Base-by-base conservation (phyloP, 2,797 vertebrate genomes). In the Hafferia zeledoni region DNA sequence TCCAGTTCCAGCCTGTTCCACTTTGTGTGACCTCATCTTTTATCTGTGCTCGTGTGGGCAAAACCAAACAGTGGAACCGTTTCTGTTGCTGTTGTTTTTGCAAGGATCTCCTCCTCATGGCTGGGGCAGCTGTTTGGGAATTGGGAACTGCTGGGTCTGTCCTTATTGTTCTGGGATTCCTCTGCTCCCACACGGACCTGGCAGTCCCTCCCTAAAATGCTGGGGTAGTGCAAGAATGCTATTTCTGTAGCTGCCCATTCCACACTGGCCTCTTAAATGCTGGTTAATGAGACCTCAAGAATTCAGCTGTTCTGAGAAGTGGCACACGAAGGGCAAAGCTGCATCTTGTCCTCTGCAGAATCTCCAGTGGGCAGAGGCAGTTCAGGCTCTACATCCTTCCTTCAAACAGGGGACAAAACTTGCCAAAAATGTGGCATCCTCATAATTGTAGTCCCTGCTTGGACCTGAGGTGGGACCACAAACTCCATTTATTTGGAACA, bases 241-340 rank as follows among this genome's bases (percentile, higher is more conserved):
- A 95, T 97, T 96, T 94, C 91, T 95, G 94, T 71, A 94, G 63
- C 79, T 92, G 10, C 65, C 70, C 31, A 13, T 85, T 92, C 94
- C 93, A 79, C 64, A 13, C 23, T 83, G 87, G 94, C 28, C 64
- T 93, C 79, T 89, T 96, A 95, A 96, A 64, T 74, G 81, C 64
- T 92, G 74, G 95, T 96, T 95, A 84, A 97, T 95, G 87, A 94
- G 86, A 93, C 95, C 94, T 96, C 97, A 96, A 96, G 74, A 60
- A 96, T 96, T 88, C 70, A 46, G 91, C 91, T 94, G 82, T 87
- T 90, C 83, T 93, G 91, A 83, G 94, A 94, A 96, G 70, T 27
- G 64, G 84, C 53, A 84, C 0, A 4, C 80, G 50, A 57, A 69
- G 1, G 1, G 87, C 91, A 86, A 88, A 84, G 47, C 61, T 18